Percentiles rank a stretch among this genome's conserved stretches.
Evolutionary conservation across 2,888 invertebrate genomes (phyloP).

Genomic region (Lasioglossum morio): DNA sequence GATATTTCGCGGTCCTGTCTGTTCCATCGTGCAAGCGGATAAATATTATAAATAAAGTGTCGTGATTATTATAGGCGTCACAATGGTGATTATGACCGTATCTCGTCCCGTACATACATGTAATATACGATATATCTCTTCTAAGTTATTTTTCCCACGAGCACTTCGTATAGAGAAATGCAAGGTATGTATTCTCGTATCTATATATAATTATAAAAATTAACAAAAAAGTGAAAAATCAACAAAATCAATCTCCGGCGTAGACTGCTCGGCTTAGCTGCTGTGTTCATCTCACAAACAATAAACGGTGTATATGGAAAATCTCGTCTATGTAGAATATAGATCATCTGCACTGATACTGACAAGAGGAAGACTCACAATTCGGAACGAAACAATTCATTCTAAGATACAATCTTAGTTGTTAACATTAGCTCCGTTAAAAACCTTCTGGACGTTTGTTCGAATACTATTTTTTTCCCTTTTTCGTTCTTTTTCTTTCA

Average conservation of each 20-base stretch:
- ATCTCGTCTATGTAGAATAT: conserved; percentile 9
- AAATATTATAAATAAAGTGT: conserved; percentile 54
- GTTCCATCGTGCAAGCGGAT: conserved; percentile 44
- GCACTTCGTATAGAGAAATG: conserved; percentile 24
- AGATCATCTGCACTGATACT: conserved; percentile 11
- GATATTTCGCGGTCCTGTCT: conserved; percentile 16
- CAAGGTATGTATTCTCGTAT: neutral
- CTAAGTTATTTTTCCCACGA: neutral
- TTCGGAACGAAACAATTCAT: conserved; percentile 13
- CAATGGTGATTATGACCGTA: conserved; percentile 26
- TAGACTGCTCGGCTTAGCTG: neutral
- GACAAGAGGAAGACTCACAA: conserved; percentile 40
- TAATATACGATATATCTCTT: conserved; percentile 26
- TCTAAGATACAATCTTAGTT: neutral
- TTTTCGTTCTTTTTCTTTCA: neutral
- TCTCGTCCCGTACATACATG: conserved; percentile 20
- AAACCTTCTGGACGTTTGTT: conserved; percentile 1
- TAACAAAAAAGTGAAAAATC: conserved; percentile 44
- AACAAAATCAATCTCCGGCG: conserved; percentile 25
- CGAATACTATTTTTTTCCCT: neutral
- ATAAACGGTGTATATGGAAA: conserved; percentile 1
- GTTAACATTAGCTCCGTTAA: neutral
- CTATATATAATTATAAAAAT: conserved; percentile 35
- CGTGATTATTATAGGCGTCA: conserved; percentile 26
- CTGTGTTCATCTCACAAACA: neutral